phyloP scores from a whole-genome alignment of 1,140 invertebrate genomes.

The Dendroctonus ponderosae region DNA sequence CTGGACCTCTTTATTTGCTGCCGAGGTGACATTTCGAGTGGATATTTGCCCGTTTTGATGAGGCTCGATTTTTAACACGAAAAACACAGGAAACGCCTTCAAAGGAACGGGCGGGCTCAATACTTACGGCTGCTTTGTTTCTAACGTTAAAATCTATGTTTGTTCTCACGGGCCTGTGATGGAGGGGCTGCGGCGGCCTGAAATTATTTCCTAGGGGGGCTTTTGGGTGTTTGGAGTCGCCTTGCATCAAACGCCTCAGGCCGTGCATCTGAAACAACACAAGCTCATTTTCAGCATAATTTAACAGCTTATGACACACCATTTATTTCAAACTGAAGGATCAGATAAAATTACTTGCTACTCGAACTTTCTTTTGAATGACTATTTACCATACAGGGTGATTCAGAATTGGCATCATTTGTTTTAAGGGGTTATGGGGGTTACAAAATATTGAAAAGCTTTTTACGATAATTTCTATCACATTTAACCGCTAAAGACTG shows the following conservation, averaged over 20 bases:
- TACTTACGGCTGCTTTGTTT: slow-evolving; percentile 61
- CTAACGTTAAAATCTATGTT: slow-evolving; percentile 91
- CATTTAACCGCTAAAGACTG: no score
- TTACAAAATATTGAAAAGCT: no score
- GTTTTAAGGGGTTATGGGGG: no score
- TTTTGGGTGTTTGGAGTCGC: slow-evolving; percentile 78
- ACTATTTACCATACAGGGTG: no score
- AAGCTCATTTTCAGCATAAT: background rate
- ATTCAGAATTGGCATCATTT: no score
- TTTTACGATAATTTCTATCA: no score
- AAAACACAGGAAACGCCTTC: background rate
- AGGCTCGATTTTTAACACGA: background rate
- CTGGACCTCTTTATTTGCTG: slow-evolving; percentile 7
- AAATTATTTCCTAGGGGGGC: slow-evolving; percentile 91
- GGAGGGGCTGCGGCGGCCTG: slow-evolving; percentile 82
- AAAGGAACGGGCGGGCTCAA: no score
- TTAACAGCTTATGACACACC: background rate
- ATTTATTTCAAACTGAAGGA: no score
- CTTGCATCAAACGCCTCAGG: slow-evolving; percentile 82
- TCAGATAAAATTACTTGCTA: no score
- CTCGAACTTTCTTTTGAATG: no score
- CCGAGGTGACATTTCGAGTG: slow-evolving; percentile 4
- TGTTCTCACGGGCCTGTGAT: slow-evolving; percentile 88
- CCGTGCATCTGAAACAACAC: slow-evolving; percentile 67
- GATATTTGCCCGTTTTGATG: background rate